phyloP scores from a whole-genome alignment of 2,113 vertebrate species.

The Anarrhichthys ocellatus region DNA sequence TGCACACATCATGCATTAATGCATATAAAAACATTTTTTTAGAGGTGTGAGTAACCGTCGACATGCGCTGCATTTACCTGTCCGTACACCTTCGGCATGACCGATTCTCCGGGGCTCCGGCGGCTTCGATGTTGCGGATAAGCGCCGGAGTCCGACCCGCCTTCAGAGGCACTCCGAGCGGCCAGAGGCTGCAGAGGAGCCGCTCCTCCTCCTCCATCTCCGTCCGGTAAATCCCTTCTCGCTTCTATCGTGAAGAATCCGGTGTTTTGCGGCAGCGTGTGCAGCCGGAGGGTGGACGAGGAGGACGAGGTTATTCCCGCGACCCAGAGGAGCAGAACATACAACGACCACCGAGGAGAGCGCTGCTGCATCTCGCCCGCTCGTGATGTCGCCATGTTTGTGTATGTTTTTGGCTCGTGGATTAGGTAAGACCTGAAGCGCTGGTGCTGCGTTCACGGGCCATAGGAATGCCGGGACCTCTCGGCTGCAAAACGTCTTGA shows the following conservation, averaged over 20 bases:
- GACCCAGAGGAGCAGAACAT: conserved; percentile 62
- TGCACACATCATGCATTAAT: too few relatives aligned
- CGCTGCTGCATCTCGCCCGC: conserved; percentile 79
- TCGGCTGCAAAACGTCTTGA: not conserved
- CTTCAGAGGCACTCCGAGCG: conserved; percentile 56
- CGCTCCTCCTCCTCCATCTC: conserved; percentile 38
- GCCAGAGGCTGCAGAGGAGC: conserved; percentile 65
- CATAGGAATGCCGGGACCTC: conserved; percentile 24
- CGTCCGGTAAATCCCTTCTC: conserved; percentile 35
- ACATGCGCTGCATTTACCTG: conserved; percentile 72
- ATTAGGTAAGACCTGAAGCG: conserved; percentile 40
- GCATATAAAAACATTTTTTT: too few relatives aligned
- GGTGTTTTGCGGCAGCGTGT: conserved; percentile 75
- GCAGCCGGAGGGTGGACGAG: conserved; percentile 75
- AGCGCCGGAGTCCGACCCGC: conserved; percentile 55
- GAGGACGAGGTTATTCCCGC: conserved; percentile 40
- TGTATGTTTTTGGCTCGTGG: conserved; percentile 72
- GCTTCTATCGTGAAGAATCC: conserved; percentile 77
- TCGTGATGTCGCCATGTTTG: conserved; percentile 86
- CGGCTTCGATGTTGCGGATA: conserved; percentile 71
- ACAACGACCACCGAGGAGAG: conserved; percentile 63
- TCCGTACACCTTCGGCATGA: conserved; percentile 84
- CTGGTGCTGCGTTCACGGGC: conserved; percentile 47
- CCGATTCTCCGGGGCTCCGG: conserved; percentile 72
- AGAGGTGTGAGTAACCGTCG: too few relatives aligned